phyloP scores from a whole-genome alignment of 2,888 invertebrate genomes.

The Melangyna quadrimaculata region DNA sequence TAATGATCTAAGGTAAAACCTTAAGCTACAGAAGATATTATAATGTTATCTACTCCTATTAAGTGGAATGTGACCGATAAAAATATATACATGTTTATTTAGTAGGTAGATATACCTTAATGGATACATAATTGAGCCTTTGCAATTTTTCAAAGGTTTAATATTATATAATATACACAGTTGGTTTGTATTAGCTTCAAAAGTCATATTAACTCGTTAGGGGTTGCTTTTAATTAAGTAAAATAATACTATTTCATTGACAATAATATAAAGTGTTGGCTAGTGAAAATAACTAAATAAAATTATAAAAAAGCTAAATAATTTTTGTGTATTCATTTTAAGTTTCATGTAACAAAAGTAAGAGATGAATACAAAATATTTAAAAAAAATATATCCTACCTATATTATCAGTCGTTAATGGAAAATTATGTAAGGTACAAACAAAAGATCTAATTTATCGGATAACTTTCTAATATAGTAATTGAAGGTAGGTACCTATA shows the following conservation, averaged over 20 bases:
- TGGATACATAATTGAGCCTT: background rate
- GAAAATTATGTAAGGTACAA: no score
- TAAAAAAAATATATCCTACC: no score
- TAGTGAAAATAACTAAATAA: background rate
- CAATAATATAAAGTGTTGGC: conserved; percentile 34
- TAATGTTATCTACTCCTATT: background rate
- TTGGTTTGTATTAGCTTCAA: background rate
- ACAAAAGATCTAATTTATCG: no score
- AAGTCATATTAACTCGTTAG: background rate
- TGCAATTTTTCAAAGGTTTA: background rate
- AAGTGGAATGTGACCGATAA: background rate
- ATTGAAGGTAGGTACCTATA: no score
- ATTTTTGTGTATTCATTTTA: background rate
- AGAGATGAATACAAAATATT: no score
- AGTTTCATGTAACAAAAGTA: background rate
- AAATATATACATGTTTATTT: background rate
- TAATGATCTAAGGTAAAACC: background rate
- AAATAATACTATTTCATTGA: conserved; percentile 22
- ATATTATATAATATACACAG: background rate
- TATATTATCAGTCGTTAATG: no score
- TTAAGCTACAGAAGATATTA: background rate
- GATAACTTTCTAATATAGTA: no score
- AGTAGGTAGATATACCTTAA: background rate
- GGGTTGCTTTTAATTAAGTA: background rate
- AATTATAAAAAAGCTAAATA: background rate